A percentile compares a stretch with the other conserved stretches of the same genome.
phyloP scores from a whole-genome alignment of 2,888 invertebrate genomes.

The Philereme transversata region DNA sequence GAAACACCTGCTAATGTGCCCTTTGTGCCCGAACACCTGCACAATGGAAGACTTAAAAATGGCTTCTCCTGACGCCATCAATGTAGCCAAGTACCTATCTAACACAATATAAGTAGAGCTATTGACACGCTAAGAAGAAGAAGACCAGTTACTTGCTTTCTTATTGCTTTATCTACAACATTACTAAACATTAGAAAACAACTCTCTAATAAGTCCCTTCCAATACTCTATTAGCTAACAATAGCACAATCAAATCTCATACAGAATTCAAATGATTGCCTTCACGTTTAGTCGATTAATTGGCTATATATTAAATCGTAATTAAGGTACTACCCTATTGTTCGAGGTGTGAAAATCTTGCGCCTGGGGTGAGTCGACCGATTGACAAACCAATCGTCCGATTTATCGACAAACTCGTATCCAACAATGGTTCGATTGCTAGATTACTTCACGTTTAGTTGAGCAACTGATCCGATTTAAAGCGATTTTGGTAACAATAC shows the following conservation, averaged over 20 bases:
- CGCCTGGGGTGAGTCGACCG: slow-evolving; percentile 49
- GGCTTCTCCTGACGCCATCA: too few species aligned
- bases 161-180: not conserved
- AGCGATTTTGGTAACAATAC: slow-evolving; percentile 28
- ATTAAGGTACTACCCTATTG: slow-evolving; percentile 74
- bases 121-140: not conserved
- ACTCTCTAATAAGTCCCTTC: slow-evolving; percentile 10
- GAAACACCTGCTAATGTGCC: too few species aligned
- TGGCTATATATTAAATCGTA: slow-evolving; percentile 82
- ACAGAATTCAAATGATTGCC: slow-evolving; percentile 40
- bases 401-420: slow-evolving; percentile 4
- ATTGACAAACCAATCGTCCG: slow-evolving; percentile 44
- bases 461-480: slow-evolving; percentile 6
- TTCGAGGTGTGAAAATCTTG: slow-evolving; percentile 68
- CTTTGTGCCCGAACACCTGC: too few species aligned
- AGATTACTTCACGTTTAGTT: not conserved
- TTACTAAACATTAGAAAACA: slow-evolving; percentile 1
- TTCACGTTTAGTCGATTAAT: slow-evolving; percentile 61
- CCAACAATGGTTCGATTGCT: slow-evolving; percentile 1
- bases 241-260: slow-evolving; percentile 38
- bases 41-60: too few species aligned
- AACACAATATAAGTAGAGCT: too few species aligned
- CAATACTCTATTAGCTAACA: slow-evolving; percentile 32
- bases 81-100: too few species aligned
- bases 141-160: not conserved